A percentile compares a stretch with the other conserved stretches of the same genome.
Conservation (phyloP, 2,797 vertebrate genomes). For the Chaetophractus vellerosus region DNA sequence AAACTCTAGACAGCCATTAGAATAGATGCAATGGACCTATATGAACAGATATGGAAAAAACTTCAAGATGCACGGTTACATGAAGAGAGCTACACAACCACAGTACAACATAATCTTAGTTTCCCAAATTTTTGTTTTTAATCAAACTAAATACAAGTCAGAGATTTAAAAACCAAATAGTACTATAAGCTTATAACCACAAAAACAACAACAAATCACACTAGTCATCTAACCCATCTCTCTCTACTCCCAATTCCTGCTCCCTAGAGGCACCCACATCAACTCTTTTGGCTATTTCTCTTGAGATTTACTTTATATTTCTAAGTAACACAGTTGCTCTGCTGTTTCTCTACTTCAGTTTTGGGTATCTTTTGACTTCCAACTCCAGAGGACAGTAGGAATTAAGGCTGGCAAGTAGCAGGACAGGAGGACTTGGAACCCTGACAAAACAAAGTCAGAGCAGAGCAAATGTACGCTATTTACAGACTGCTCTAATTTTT, state of each 20-base stretch:
- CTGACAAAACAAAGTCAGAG: neutral
- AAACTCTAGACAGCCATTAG: neutral
- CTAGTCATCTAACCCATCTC: neutral
- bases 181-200: neutral
- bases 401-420: neutral
- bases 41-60: neutral
- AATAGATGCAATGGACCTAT: neutral
- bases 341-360: neutral
- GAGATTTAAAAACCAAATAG: neutral
- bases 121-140: conserved; percentile 15
- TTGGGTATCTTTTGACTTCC: neutral
- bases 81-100: neutral
- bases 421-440: neutral
- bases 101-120: neutral
- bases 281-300: neutral
- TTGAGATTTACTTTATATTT: neutral
- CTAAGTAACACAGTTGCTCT: neutral
- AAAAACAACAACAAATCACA: conserved; percentile 40
- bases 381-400: neutral
- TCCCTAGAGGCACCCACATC: neutral
- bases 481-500: neutral
- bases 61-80: neutral
- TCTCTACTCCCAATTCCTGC: neutral
- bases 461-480: too few species aligned
- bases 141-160: conserved; percentile 8